Evolutionary conservation across 2,797 vertebrate species (phyloP).

Genomic region (Manis javanica): DNA sequence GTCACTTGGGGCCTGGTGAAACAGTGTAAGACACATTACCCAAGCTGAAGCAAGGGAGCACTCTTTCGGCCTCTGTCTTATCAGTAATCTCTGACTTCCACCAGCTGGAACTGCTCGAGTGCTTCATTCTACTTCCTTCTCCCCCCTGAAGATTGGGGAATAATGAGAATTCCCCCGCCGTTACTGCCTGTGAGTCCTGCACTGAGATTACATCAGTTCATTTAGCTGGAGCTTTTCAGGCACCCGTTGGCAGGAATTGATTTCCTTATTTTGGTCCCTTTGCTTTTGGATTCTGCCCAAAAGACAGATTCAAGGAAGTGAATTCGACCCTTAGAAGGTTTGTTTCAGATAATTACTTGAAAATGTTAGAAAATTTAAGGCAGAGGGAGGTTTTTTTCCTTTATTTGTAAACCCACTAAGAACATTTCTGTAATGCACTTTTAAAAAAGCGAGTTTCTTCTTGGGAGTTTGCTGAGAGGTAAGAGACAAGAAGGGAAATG

Average conservation of each 20-base stretch:
- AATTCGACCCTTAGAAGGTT: conserved; percentile 68
- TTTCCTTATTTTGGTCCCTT: conserved; percentile 82
- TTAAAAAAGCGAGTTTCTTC: background rate
- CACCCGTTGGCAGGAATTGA: conserved; percentile 76
- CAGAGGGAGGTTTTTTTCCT: conserved; percentile 67
- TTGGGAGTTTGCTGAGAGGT: background rate
- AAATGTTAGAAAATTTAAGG: conserved; percentile 58
- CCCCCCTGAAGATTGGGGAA: conserved; percentile 73
- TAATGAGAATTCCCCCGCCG: conserved; percentile 83
- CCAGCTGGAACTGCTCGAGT: conserved; percentile 61
- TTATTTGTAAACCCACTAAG: conserved; percentile 63
- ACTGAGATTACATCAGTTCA: conserved; percentile 85
- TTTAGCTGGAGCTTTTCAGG: conserved; percentile 84
- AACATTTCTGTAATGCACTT: conserved; percentile 47
- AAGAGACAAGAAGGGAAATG: background rate
- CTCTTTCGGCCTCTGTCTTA: conserved; percentile 50
- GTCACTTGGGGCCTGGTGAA: conserved; percentile 60
- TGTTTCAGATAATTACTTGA: conserved; percentile 74
- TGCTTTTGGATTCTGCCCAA: conserved; percentile 78
- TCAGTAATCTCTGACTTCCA: conserved; percentile 80
- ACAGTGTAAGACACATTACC: conserved; percentile 46
- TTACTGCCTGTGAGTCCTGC: conserved; percentile 63
- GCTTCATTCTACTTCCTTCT: conserved; percentile 67
- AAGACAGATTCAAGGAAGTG: conserved; percentile 73
- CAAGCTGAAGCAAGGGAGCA: conserved; percentile 12